Evolutionary conservation across 2,113 vertebrate genomes (phyloP).

Genomic region (Pedionomus torquatus): DNA sequence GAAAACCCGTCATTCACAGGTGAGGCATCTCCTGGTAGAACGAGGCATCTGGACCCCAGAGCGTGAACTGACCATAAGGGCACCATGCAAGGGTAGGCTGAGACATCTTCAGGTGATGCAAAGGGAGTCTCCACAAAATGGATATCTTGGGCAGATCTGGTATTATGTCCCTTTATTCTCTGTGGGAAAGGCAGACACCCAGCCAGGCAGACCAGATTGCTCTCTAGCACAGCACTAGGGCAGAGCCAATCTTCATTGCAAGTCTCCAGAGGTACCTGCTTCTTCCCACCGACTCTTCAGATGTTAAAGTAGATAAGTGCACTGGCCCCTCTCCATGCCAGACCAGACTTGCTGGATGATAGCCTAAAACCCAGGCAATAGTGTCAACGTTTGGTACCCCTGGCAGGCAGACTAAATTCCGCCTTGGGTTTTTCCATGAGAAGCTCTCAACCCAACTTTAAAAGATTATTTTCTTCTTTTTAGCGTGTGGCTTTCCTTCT

Average conservation of each 20-base stretch:
- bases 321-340: not conserved
- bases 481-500: not conserved
- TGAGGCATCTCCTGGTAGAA: not conserved
- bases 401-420: not conserved
- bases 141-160: not conserved
- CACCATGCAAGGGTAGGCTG: not conserved
- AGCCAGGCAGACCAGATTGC: not conserved
- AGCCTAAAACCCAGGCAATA: not conserved
- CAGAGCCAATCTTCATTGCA: not conserved
- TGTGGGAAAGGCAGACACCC: not conserved
- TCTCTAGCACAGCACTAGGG: not conserved
- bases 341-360: not conserved
- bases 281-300: not conserved
- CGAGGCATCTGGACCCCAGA: not conserved
- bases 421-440: not conserved
- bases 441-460: not conserved
- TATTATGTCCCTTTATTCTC: not conserved
- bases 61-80: not conserved
- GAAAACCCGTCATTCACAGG: not conserved
- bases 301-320: not conserved
- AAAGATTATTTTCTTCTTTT: not conserved
- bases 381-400: not conserved
- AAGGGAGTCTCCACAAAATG: not conserved
- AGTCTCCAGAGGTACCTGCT: not conserved
- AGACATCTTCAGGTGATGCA: not conserved